These are phyloP conservation scores for Hyles vespertilio DNA, from an alignment of 1,140 invertebrate species.

Conservation along the genomic window DNA sequence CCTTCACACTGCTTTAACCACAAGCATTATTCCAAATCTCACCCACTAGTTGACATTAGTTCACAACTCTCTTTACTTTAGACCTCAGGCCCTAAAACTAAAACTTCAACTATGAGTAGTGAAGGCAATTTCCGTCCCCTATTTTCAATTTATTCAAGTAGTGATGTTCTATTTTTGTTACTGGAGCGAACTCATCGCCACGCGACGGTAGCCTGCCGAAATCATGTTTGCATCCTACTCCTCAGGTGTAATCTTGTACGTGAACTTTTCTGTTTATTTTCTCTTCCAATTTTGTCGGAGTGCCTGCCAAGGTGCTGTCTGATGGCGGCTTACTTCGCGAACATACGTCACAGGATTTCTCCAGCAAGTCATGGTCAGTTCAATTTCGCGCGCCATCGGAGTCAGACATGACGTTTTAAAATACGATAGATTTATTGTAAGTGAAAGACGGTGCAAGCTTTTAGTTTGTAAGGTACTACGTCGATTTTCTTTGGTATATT, in stretches of 20 bases:
- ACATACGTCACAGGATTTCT: slow-evolving; percentile 18
- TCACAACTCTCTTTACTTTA: not conserved
- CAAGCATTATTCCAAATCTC: not conserved
- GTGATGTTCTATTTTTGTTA: not conserved
- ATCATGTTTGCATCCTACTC: slow-evolving; percentile 42
- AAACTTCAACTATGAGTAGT: no score
- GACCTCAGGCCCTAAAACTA: not conserved
- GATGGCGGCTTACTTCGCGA: slow-evolving; percentile 43
- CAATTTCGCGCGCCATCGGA: no score
- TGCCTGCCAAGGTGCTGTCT: slow-evolving; percentile 69
- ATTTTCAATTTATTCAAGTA: no score
- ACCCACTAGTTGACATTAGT: not conserved
- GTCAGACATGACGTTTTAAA: no score
- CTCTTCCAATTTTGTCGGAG: slow-evolving; percentile 66
- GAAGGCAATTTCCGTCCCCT: no score
- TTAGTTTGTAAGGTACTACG: no score
- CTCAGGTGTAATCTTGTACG: slow-evolving; percentile 56
- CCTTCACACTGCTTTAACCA: no score
- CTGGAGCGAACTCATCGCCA: not conserved
- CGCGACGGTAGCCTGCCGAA: slow-evolving; percentile 15
- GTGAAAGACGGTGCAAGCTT: no score
- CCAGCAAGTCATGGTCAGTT: no score
- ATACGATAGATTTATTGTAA: no score
- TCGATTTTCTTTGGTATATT: no score
- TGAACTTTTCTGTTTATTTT: slow-evolving; percentile 69